Evolutionary conservation across 2,113 vertebrate species (phyloP), one percentile per base, ranked within the genome.

Genomic region (Caranx ignobilis): DNA sequence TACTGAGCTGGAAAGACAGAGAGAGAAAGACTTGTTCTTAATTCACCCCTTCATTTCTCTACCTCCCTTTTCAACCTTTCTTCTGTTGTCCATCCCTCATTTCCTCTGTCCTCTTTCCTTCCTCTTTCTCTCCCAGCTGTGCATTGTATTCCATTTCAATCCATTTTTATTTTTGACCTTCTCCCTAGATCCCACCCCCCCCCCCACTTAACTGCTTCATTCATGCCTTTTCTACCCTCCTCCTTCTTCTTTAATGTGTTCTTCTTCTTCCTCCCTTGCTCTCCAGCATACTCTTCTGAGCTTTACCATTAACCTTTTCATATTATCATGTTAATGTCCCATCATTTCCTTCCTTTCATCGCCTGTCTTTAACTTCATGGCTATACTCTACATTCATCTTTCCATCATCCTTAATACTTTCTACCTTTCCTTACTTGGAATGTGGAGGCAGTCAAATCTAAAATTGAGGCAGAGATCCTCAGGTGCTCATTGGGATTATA

Each of bases 1-100:
- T 68, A 54, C 48, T 70, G 64, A 85, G 67, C 60, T 63, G 63
- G 64, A 72, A 64, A 85, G 64, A 79, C 52, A 34, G 12, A 54
- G 16, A 55, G 26, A 65, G 32, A 78, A 70, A 61, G 47, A 75
- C 43, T 45, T 73, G 32, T 70, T 68, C 11, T 34, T 43, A 50
- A 59, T 80, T 75, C 21, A 78, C 5, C 31, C 31, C 21, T 35
- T 9, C 15, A 0, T 37, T 39, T 54, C 3, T 4, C 0, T 16
- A 15, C 18, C 10, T 12, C 52, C 41, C 13, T 43, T 77, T n/a
- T 5, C 16, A 3, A 35, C 18, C 9, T 48, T 18, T 59, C 57
- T n/a, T 52, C 16, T n/a, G 32, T 47, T 9, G 8, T 68, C 37
- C 16, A 37, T 11, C 47, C 26, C 18, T 75, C 31, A 0, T 55